phyloP scores from a whole-genome alignment of 2,888 invertebrate genomes.

The Reticulitermes lucifugus region DNA sequence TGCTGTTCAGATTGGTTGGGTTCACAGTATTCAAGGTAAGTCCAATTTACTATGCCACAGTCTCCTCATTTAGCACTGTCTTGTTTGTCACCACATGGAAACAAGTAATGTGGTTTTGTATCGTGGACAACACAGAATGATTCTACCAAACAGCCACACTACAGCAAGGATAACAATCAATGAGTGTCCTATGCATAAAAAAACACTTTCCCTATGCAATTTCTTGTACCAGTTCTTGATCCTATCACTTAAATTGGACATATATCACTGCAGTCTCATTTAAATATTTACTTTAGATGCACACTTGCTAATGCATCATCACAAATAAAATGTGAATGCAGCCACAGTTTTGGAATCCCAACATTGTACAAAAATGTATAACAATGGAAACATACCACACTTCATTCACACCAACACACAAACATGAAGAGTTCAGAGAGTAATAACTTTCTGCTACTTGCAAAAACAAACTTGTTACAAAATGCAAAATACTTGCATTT shows the following conservation, averaged over 20 bases:
- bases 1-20: too few species aligned
- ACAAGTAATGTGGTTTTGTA: background rate
- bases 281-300: background rate
- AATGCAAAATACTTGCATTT: background rate
- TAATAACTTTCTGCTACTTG: background rate
- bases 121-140: background rate
- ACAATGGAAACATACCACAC: background rate
- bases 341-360: background rate
- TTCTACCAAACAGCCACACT: background rate
- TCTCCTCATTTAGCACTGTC: slow-evolving; percentile 7
- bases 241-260: background rate
- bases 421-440: background rate
- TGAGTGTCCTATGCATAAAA: background rate
- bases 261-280: background rate
- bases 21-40: background rate
- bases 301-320: background rate
- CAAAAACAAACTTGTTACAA: background rate
- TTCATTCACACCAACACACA: background rate
- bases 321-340: background rate
- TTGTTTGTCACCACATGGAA: slow-evolving; percentile 8
- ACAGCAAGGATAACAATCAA: background rate
- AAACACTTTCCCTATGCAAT: background rate
- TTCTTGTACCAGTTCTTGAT: background rate
- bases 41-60: background rate
- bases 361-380: background rate